Evolutionary conservation across 2,888 invertebrate genomes (phyloP).

Genomic region (Acleris holmiana): DNA sequence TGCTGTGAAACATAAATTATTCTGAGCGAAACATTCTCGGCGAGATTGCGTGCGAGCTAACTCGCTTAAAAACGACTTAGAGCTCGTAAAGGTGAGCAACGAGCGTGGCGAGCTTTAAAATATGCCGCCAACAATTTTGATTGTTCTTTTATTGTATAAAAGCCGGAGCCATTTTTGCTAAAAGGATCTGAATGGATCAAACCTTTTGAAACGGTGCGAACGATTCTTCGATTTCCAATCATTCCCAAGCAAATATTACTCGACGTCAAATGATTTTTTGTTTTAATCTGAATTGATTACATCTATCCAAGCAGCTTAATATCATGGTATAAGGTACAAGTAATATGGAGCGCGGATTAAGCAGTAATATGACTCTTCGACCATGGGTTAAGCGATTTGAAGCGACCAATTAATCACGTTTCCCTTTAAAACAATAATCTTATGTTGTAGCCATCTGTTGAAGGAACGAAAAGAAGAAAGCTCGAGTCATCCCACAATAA

Average conservation of each 20-base stretch:
- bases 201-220: slow-evolving; percentile 1
- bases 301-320: no score
- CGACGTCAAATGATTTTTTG: background rate
- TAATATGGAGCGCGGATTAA: no score
- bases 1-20: slow-evolving; percentile 62
- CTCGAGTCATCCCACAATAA: no score
- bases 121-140: slow-evolving; percentile 54
- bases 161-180: slow-evolving; percentile 28
- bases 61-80: slow-evolving; percentile 73
- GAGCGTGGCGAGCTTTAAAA: slow-evolving; percentile 54
- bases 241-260: background rate
- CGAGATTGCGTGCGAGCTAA: slow-evolving; percentile 73
- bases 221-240: slow-evolving; percentile 21
- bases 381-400: no score
- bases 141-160: slow-evolving; percentile 43
- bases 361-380: no score
- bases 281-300: no score
- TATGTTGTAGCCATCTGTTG: no score
- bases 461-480: no score
- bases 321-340: no score
- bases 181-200: slow-evolving; percentile 23
- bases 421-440: no score
- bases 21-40: slow-evolving; percentile 56
- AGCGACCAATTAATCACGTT: no score
- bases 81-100: slow-evolving; percentile 75